Base-by-base conservation (phyloP, 2,113 vertebrate genomes). In the Strix uralensis region DNA sequence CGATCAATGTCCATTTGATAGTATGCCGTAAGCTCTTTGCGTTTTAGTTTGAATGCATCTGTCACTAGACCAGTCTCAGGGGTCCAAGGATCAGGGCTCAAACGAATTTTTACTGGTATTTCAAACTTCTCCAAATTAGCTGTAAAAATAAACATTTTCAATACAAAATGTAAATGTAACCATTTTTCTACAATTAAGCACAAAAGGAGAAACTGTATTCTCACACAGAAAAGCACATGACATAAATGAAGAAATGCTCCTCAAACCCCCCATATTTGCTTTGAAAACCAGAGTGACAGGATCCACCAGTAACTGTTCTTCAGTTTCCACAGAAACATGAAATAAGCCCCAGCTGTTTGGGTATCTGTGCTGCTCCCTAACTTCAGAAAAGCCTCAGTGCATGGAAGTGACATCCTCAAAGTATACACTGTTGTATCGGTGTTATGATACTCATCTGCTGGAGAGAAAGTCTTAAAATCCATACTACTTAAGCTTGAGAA, bases 21-120 rank as follows among this genome's bases (percentile, higher is more conserved):
- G 95, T 98, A 98, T 2, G 98, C 98, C 25, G 99, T 99, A 14
- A 99, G 99, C 97, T 99, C 99, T 73, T 98, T 99, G 96, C 99
- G 99, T 63, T 99, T 99, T 66, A 99, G 98, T 94, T 99, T 99
- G 98, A 99, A 99, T 0, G 99, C 99, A 36, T 99, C 99, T 11
- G 99, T 99, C 96, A 99, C 99, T 52, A 99, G 97, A 79, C 99
- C 99, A 4, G 98, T 99, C 97, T 99, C 99, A 4, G 99, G 99
- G 74, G 99, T 99, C 99, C 99, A 99, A 1, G 99, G 98, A 6
- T 99, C 99, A 5, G 99, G 97, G 84, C 99, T 99, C 95, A 99
- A 97, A 18, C 98, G 95, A 90, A 99, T 98, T 98, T 99, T 99
- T 32, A 98, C 96, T 23, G 99, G 99, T 55, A 99, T 98, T 97